phyloP scores from a whole-genome alignment of 2,113 vertebrate genomes.

The Sprattus sprattus region DNA sequence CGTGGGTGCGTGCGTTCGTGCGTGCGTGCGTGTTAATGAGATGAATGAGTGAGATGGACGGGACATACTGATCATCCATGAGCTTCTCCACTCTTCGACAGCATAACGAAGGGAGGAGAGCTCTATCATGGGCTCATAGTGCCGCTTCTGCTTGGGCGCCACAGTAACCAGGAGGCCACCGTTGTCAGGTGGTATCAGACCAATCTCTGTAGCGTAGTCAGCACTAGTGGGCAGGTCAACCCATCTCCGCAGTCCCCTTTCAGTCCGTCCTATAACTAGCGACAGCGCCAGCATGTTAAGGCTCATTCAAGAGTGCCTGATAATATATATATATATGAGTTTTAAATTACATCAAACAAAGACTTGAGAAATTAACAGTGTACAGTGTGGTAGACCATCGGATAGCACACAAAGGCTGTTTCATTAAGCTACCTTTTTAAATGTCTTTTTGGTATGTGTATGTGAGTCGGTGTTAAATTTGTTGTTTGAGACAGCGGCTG shows the following conservation, averaged over 20 bases:
- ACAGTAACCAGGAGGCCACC: constrained; percentile 15
- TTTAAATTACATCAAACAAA: no score
- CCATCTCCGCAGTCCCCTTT: constrained; percentile 59
- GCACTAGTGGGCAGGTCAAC: constrained; percentile 52
- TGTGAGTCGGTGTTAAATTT: neutral
- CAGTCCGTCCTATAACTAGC: constrained; percentile 32
- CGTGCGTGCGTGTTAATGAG: no score
- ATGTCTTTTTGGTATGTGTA: neutral
- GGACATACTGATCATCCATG: constrained; percentile 69
- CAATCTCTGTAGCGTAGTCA: constrained; percentile 49
- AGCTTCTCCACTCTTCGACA: constrained; percentile 68
- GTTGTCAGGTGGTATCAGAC: constrained; percentile 36
- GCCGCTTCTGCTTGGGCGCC: neutral
- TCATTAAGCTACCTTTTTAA: neutral
- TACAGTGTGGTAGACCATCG: no score
- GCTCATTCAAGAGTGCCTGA: neutral
- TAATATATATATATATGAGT: neutral
- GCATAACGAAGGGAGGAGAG: constrained; percentile 54
- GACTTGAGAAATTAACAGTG: no score
- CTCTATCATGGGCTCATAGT: constrained; percentile 38
- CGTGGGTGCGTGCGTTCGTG: no score
- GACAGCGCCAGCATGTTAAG: no score
- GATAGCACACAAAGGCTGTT: neutral
- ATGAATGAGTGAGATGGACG: neutral
- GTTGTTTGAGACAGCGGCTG: neutral